These are phyloP conservation scores for Cyphomyrus plagiostoma DNA, from an alignment of 2,113 vertebrate species.

Conservation along the genomic window DNA sequence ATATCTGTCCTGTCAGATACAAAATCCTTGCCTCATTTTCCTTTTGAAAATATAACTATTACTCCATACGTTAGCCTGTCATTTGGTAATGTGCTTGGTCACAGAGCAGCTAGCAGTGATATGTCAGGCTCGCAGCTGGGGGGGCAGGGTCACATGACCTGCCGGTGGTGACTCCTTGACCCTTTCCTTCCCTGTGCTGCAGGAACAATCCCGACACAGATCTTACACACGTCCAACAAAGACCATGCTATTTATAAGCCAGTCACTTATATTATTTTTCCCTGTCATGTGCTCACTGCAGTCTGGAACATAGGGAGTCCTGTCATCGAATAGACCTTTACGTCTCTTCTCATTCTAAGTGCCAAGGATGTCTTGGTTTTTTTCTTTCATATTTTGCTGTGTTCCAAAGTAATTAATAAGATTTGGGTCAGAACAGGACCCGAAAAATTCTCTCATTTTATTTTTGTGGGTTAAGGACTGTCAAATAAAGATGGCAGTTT, in stretches of 20 bases:
- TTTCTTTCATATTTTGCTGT: slow-evolving; percentile 61
- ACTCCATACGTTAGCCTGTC: slow-evolving; percentile 79
- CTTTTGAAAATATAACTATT: slow-evolving; percentile 42
- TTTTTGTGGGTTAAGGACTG: slow-evolving; percentile 44
- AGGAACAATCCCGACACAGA: slow-evolving; percentile 20
- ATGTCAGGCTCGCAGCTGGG: slow-evolving; percentile 54
- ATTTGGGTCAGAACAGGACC: slow-evolving; percentile 62
- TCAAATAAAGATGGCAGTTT: slow-evolving; percentile 46
- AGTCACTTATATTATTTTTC: slow-evolving; percentile 45
- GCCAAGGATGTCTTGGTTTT: slow-evolving; percentile 28
- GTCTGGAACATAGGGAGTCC: slow-evolving; percentile 17
- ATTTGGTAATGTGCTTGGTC: slow-evolving; percentile 76
- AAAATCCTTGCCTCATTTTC: slow-evolving; percentile 47
- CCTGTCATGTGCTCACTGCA: slow-evolving; percentile 31
- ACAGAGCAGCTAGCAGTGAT: slow-evolving; percentile 83
- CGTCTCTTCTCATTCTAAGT: slow-evolving; percentile 34
- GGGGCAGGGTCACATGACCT: slow-evolving; percentile 55
- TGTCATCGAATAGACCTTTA: slow-evolving; percentile 26
- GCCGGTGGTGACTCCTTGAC: slow-evolving; percentile 62
- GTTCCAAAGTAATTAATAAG: slow-evolving; percentile 52
- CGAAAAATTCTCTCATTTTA: slow-evolving; percentile 37
- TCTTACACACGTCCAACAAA: slow-evolving; percentile 57
- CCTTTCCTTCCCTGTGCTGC: slow-evolving; percentile 38
- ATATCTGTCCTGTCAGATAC: slow-evolving; percentile 58
- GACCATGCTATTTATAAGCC: slow-evolving; percentile 56